Evolutionary conservation across 2,113 vertebrate species (phyloP), one percentile per base, ranked within the genome.

Genomic region (Anarhynchus alexandrinus): DNA sequence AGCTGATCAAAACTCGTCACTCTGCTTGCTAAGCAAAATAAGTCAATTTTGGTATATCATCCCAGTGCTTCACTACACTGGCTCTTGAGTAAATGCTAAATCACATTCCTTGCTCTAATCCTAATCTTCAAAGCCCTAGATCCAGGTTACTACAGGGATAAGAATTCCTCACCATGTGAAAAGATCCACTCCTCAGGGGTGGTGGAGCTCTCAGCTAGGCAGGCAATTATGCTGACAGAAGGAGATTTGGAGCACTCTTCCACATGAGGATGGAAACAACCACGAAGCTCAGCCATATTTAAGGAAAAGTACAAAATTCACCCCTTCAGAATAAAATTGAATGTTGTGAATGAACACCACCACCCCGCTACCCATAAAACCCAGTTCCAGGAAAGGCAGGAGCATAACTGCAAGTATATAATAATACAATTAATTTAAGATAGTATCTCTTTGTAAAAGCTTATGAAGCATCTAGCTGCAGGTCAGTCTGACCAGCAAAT

Each of bases 1-100:
- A 95, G 89, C 81, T 51, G 71, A 88, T 80, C 94, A 95, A 94
- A 97, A 93, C 74, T 78, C 3, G 0, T 86, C 45, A 34, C 93
- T 95, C 70, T 58, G 78, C 81, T 94, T 96, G 93, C 91, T 96
- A 95, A 97, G 93, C 94, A 97, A 95, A 88, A 77, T 86, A 93
- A 89, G 77, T 87, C 62, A 69, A 76, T 92, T 92, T 91, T 84
- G 43, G 42, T 84, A 65, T 47, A 89, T 79, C 36, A 72, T 72
- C 47, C 79, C 49, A 36, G 80, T 58, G 70, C 43, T 91, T 29
- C 3, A 1, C 21, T 69, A 42, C 1, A 0, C 13, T 80, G 69
- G 77, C 77, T 89, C 57, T 62, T 84, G 43, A 77, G 18, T 76
- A 49, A 87, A 85, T 89, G 42, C 22, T 80, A 82, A 82, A 80